These are phyloP conservation scores for Alosa alosa DNA, from an alignment of 2,113 vertebrate genomes.

Conservation along the genomic window DNA sequence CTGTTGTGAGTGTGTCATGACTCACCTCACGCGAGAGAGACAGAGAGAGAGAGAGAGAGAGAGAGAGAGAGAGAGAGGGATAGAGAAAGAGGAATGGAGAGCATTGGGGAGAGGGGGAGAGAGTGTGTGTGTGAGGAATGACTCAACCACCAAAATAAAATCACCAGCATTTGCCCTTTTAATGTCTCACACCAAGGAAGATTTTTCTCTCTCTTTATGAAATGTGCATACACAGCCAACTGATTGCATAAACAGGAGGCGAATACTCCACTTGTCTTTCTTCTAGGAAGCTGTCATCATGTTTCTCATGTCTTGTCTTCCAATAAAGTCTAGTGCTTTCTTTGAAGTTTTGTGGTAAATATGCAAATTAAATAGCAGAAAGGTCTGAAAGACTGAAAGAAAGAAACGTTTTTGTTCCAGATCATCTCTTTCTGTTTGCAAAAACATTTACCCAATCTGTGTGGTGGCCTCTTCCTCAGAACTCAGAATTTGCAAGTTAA, in stretches of 20 bases:
- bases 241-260: background rate
- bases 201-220: background rate
- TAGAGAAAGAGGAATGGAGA: background rate
- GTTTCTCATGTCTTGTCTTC: background rate
- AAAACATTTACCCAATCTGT: background rate
- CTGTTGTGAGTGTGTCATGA: conserved; percentile 15
- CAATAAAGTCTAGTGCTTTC: background rate
- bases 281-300: background rate
- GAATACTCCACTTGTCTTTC: background rate
- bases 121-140: background rate
- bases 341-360: background rate
- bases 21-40: background rate
- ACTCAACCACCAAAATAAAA: conserved; percentile 8
- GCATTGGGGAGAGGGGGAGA: background rate
- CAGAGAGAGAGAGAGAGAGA: background rate
- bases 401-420: background rate
- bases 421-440: background rate
- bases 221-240: background rate
- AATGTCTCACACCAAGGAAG: conserved; percentile 1
- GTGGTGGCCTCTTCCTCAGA: background rate
- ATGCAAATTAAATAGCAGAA: background rate
- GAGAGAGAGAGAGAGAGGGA: background rate
- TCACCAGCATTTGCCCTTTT: conserved; percentile 5
- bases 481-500: background rate
- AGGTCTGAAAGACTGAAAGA: background rate